These are phyloP conservation scores for Limnephilus auricula DNA, from an alignment of 2,888 invertebrate genomes.

Conservation along the genomic window DNA sequence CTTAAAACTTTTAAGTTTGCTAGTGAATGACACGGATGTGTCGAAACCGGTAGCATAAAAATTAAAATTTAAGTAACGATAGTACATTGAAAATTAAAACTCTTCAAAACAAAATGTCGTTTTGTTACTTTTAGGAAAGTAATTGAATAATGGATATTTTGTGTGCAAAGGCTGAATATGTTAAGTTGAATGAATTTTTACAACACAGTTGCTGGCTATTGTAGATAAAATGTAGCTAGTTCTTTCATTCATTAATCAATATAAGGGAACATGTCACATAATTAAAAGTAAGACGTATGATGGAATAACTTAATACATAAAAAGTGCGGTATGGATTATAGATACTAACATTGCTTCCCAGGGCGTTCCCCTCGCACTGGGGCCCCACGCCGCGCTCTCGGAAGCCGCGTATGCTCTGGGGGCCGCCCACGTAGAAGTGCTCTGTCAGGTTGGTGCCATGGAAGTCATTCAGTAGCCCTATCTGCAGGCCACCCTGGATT, in stretches of 20 bases:
- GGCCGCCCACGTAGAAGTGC: conserved; percentile 93
- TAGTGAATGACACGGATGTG: too few species aligned
- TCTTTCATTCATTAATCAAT: too few species aligned
- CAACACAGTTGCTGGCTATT: neutral
- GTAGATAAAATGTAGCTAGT: neutral
- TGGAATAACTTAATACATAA: neutral
- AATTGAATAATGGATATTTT: neutral
- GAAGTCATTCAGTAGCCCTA: conserved; percentile 83
- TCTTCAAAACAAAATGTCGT: too few species aligned
- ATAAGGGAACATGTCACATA: too few species aligned
- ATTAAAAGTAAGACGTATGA: too few species aligned
- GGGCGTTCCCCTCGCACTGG: conserved; percentile 85
- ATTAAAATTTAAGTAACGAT: too few species aligned
- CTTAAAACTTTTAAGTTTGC: too few species aligned
- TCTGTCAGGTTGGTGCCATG: conserved; percentile 83
- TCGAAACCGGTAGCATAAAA: too few species aligned
- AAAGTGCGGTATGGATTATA: neutral
- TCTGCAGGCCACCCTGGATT: conserved; percentile 83
- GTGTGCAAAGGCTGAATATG: too few species aligned
- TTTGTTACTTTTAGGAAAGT: neutral
- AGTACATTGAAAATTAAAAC: too few species aligned
- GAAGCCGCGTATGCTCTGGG: conserved; percentile 92
- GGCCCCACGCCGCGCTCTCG: conserved; percentile 92
- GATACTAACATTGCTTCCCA: conserved; percentile 81
- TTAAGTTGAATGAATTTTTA: neutral